These are phyloP conservation scores for Calliphora vomitoria DNA, from an alignment of 2,888 invertebrate species.

Conservation along the genomic window DNA sequence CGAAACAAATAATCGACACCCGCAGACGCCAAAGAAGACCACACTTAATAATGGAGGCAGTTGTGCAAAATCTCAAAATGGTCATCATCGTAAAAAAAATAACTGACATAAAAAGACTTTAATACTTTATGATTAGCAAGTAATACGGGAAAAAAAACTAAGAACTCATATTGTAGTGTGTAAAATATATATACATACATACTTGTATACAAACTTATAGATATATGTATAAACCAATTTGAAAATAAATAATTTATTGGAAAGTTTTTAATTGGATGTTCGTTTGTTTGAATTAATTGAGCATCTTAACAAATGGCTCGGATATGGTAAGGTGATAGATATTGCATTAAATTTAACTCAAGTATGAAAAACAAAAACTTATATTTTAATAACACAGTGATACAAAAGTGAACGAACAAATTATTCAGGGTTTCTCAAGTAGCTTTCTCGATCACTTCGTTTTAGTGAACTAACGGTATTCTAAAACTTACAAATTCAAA, in stretches of 20 bases:
- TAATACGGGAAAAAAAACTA: slow-evolving; percentile 7
- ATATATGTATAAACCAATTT: background rate
- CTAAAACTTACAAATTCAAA: too few species aligned
- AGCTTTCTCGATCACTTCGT: too few species aligned
- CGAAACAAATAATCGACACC: slow-evolving; percentile 2
- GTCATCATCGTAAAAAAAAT: slow-evolving; percentile 73
- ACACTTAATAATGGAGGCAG: slow-evolving; percentile 38
- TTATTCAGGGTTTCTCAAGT: too few species aligned
- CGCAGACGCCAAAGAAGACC: background rate
- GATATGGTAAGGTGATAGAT: too few species aligned
- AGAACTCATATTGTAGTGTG: slow-evolving; percentile 1
- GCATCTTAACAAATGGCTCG: too few species aligned
- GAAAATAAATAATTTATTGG: slow-evolving; percentile 30
- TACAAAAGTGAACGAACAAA: too few species aligned
- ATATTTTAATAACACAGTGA: too few species aligned
- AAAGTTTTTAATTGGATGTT: slow-evolving; percentile 6
- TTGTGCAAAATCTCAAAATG: slow-evolving; percentile 67
- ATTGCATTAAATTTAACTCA: too few species aligned
- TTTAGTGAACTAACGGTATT: too few species aligned
- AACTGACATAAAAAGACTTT: slow-evolving; percentile 67
- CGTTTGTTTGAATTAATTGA: background rate
- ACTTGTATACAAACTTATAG: background rate
- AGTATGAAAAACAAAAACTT: too few species aligned
- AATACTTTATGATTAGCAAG: slow-evolving; percentile 25
- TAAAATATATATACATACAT: slow-evolving; percentile 3